Evolutionary conservation across 2,888 invertebrate genomes (phyloP).

Genomic region (Chrysolina haemoptera): DNA sequence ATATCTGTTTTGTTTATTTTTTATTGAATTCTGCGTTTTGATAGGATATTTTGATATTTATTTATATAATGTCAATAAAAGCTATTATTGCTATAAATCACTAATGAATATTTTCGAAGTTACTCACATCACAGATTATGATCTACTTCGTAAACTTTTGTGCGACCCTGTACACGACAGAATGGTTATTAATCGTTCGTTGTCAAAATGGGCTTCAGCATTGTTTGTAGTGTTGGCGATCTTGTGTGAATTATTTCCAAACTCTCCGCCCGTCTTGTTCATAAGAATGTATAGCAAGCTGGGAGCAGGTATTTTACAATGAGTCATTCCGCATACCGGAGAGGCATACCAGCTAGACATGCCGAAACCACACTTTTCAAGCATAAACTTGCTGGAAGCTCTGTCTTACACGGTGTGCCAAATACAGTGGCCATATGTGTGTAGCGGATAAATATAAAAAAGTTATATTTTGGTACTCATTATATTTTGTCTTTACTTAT

Average conservation of each 20-base stretch:
- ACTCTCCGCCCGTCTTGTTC: not conserved
- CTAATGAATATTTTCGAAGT: too few relatives aligned
- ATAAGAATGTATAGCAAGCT: constrained; percentile 2
- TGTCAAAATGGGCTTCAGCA: not conserved
- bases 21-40: too few relatives aligned
- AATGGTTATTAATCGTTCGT: not conserved
- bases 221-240: not conserved
- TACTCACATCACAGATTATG: too few relatives aligned
- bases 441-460: too few relatives aligned
- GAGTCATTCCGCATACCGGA: constrained; percentile 29
- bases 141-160: not conserved
- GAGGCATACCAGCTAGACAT: constrained; percentile 26
- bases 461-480: too few relatives aligned
- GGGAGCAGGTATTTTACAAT: constrained; percentile 24
- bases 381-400: constrained; percentile 22
- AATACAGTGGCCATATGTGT: not conserved
- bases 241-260: constrained; percentile 13
- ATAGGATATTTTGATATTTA: too few relatives aligned
- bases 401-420: constrained; percentile 13
- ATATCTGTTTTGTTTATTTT: too few relatives aligned
- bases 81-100: too few relatives aligned
- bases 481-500: too few relatives aligned
- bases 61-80: too few relatives aligned
- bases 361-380: constrained; percentile 24
- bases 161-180: not conserved